A percentile compares a stretch with the other conserved stretches of the same genome.
Conservation (phyloP, 2,113 vertebrate genomes). For the Nerophis lumbriciformis region DNA sequence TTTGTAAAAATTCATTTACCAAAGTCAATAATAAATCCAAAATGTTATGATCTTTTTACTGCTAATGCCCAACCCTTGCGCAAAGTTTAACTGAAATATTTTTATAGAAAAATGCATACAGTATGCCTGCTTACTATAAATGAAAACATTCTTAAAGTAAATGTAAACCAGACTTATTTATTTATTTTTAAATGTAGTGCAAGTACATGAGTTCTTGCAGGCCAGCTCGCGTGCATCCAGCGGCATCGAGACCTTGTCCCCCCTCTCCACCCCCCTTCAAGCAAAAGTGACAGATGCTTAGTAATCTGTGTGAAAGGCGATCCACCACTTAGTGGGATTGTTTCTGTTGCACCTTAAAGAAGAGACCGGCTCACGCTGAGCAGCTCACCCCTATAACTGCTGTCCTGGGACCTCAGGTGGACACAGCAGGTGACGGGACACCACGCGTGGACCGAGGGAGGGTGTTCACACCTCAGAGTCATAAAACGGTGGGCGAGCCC, state of each 20-base stretch:
- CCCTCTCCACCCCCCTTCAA: conserved; percentile 43
- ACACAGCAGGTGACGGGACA: conserved; percentile 44
- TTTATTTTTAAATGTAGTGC: conserved; percentile 6
- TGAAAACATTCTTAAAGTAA: too few relatives aligned
- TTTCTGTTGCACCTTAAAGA: conserved; percentile 73
- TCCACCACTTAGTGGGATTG: conserved; percentile 71
- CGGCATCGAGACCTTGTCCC: conserved; percentile 47
- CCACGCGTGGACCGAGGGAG: conserved; percentile 9
- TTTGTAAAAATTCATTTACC: too few relatives aligned
- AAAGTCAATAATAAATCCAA: too few relatives aligned
- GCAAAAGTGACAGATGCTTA: conserved; percentile 69
- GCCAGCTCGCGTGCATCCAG: conserved; percentile 17
- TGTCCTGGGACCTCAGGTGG: conserved; percentile 70
- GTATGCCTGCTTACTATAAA: too few relatives aligned
- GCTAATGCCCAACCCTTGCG: too few relatives aligned
- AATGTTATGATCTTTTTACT: too few relatives aligned
- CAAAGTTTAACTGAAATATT: too few relatives aligned
- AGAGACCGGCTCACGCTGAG: conserved; percentile 54
- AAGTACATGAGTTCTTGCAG: conserved; percentile 1
- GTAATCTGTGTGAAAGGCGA: conserved; percentile 74
- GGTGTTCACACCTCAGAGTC: conserved; percentile 56
- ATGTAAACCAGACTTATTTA: too few relatives aligned
- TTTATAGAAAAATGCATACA: too few relatives aligned
- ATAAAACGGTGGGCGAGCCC: conserved; percentile 41
- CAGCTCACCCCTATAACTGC: conserved; percentile 60